Evolutionary conservation across 2,888 invertebrate genomes (phyloP).

Genomic region (Furcula furcula): DNA sequence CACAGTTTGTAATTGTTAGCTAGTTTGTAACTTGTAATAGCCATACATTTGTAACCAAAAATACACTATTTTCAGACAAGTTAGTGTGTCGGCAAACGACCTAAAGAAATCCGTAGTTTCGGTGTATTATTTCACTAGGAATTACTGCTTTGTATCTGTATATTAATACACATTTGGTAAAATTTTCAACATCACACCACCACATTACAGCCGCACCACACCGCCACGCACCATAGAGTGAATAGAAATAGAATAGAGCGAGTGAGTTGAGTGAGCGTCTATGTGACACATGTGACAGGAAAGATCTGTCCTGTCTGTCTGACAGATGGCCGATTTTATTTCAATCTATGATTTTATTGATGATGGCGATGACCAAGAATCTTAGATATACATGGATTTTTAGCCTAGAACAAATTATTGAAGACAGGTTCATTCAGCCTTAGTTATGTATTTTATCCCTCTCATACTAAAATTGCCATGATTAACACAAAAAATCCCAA

Average conservation of each 20-base stretch:
- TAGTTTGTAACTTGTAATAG: conserved; percentile 34
- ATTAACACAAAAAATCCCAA: too few relatives aligned
- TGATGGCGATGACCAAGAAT: too few relatives aligned
- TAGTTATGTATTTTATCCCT: too few relatives aligned
- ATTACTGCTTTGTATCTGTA: conserved; percentile 4
- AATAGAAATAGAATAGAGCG: conserved; percentile 47
- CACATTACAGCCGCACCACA: conserved; percentile 24
- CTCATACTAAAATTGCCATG: too few relatives aligned
- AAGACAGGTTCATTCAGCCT: too few relatives aligned
- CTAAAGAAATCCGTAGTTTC: conserved; percentile 4
- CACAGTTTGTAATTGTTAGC: conserved; percentile 49
- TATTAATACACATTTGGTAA: conserved; percentile 8
- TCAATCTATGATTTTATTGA: too few relatives aligned
- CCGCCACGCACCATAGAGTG: conserved; percentile 20
- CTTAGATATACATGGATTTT: too few relatives aligned
- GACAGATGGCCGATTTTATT: too few relatives aligned
- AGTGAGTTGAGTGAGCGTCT: too few relatives aligned
- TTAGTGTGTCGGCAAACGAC: conserved; percentile 5
- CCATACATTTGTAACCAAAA: conserved; percentile 34
- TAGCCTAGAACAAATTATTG: too few relatives aligned
- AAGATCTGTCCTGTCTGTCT: too few relatives aligned
- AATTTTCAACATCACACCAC: conserved; percentile 27
- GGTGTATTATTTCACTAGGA: conserved; percentile 10
- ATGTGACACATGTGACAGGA: too few relatives aligned
- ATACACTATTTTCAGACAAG: conserved; percentile 15